A percentile compares a stretch with the other conserved stretches of the same genome.
Conservation (phyloP, 2,888 invertebrate genomes). For the Cryptophagus acutangulus region DNA sequence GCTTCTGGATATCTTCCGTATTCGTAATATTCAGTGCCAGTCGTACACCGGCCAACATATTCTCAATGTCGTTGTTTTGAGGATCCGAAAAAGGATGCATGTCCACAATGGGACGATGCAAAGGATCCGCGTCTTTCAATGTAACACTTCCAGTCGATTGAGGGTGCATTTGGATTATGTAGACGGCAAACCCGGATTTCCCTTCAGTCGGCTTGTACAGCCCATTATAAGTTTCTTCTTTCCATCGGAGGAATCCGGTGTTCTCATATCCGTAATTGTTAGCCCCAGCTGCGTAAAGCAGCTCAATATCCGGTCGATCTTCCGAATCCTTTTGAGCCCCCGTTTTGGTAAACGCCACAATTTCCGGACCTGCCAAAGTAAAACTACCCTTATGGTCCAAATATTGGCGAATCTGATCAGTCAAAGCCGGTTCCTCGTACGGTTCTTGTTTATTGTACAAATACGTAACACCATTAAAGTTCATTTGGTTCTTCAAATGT, state of each 20-base stretch:
- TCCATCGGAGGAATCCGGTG: slow-evolving; percentile 21
- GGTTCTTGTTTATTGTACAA: slow-evolving; percentile 47
- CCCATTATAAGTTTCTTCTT: slow-evolving; percentile 34
- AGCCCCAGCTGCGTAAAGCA: slow-evolving; percentile 49
- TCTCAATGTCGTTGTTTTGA: slow-evolving; percentile 46
- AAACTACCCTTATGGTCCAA: slow-evolving; percentile 50
- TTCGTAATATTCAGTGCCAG: slow-evolving; percentile 48
- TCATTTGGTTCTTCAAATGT: slow-evolving; percentile 64
- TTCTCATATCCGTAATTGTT: background rate
- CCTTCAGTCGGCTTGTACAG: slow-evolving; percentile 46
- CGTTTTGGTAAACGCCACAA: slow-evolving; percentile 59
- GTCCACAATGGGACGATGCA: slow-evolving; percentile 56
- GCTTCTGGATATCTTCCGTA: slow-evolving; percentile 52
- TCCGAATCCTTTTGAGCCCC: slow-evolving; percentile 50
- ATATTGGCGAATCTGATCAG: slow-evolving; percentile 8
- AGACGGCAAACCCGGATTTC: slow-evolving; percentile 49
- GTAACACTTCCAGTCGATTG: slow-evolving; percentile 51
- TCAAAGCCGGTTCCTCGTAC: slow-evolving; percentile 36
- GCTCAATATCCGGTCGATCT: slow-evolving; percentile 61
- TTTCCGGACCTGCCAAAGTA: slow-evolving; percentile 58
- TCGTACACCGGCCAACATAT: slow-evolving; percentile 54
- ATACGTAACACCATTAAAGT: slow-evolving; percentile 56
- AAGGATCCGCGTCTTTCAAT: slow-evolving; percentile 52
- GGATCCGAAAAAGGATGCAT: slow-evolving; percentile 49
- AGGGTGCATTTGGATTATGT: slow-evolving; percentile 57